Percentiles rank a stretch among this genome's conserved stretches.
phyloP scores from a whole-genome alignment of 92 coral and sea anemone species.

The Bergia sp. region DNA sequence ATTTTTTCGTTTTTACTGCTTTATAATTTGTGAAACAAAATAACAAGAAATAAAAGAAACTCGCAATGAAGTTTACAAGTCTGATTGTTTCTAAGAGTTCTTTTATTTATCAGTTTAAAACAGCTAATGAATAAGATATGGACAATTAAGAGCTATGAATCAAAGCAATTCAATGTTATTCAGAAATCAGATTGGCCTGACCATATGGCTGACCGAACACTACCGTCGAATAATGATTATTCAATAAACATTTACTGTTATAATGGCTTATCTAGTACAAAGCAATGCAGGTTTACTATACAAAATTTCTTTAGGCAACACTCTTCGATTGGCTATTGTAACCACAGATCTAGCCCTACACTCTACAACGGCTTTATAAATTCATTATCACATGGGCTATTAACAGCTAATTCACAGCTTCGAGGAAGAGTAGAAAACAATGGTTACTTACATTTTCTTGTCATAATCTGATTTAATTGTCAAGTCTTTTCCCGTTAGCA shows the following conservation, averaged over 20 bases:
- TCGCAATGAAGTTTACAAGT: neutral
- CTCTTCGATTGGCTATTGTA: neutral
- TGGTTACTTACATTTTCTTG: slow-evolving; percentile 13
- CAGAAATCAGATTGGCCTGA: neutral
- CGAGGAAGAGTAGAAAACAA: neutral
- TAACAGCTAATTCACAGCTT: slow-evolving; percentile 41
- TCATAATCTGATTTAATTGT: neutral
- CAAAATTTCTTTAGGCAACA: neutral
- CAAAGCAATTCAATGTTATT: neutral
- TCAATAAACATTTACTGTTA: neutral
- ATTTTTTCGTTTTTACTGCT: neutral
- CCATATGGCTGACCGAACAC: neutral
- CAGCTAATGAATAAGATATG: neutral
- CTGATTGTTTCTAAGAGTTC: neutral
- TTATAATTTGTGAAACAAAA: too few species aligned
- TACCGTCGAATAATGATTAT: neutral
- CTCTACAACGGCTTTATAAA: neutral
- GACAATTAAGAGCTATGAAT: neutral
- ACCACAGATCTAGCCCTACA: neutral
- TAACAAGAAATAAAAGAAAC: neutral
- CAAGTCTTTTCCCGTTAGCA: slow-evolving; percentile 55
- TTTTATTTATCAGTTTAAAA: neutral
- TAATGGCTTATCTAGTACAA: neutral
- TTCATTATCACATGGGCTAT: neutral
- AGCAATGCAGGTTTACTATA: neutral